Percentiles rank a stretch among this genome's conserved stretches.
phyloP scores from a whole-genome alignment of 2,797 vertebrate species.

The Sebastes oblongus region DNA sequence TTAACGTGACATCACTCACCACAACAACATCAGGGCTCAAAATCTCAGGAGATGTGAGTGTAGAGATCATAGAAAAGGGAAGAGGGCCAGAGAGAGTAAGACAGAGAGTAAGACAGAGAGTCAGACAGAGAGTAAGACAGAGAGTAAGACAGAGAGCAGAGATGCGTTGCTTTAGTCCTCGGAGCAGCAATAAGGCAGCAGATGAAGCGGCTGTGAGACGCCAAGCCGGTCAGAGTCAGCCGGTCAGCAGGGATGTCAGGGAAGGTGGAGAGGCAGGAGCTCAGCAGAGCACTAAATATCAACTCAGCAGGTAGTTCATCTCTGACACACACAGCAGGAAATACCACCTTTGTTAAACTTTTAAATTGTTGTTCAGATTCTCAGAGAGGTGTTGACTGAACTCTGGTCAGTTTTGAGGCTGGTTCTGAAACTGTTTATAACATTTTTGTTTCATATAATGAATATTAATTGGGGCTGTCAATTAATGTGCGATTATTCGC shows the following conservation, averaged over 20 bases:
- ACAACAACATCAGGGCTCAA: neutral
- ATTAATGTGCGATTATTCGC: too few relatives aligned
- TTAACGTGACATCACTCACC: conserved; percentile 18
- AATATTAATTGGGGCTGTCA: neutral
- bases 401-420: neutral
- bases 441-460: neutral
- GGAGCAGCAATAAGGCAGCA: neutral
- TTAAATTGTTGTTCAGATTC: neutral
- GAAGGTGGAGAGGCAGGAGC: conserved; percentile 4
- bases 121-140: too few relatives aligned
- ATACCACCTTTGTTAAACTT: neutral
- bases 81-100: neutral
- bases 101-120: neutral
- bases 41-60: neutral
- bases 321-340: neutral
- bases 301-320: conserved; percentile 64
- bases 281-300: neutral
- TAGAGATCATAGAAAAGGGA: conserved; percentile 3
- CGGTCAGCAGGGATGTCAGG: conserved; percentile 1
- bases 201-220: conserved; percentile 8
- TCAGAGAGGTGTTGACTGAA: neutral
- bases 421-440: neutral
- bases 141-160: neutral
- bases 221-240: conserved; percentile 8
- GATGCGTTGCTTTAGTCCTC: conserved; percentile 51